Base-by-base conservation (phyloP, 2,797 vertebrate species). In the Thunnus albacares region DNA sequence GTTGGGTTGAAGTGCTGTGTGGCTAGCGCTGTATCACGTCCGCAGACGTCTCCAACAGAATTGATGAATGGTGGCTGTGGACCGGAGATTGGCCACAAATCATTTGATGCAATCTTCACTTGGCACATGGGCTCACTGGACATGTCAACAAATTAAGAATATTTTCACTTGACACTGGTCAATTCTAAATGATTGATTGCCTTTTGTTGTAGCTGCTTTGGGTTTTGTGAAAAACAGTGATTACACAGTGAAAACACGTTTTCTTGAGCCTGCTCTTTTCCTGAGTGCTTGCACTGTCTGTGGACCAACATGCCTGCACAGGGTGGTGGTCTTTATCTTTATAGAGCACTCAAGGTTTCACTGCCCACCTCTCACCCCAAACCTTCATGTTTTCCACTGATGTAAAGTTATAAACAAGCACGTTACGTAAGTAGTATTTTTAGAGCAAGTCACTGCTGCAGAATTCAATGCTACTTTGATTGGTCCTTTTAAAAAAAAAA, bases 301-400 rank as follows among this genome's bases (percentile, higher is more conserved):
- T 49, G 35, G 38, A 68, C 47, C 26, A 41, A 75, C 49, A 63
- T 24, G 70, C 64, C 70, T 60, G 58, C 68, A 56, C 61, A 69
- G 55, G 43, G 60, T 45, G 30, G 71, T 43, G 76, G 43, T 70
- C 33, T 64, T n/a, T 64, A 62, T 73, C 52, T 72, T 75, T 45
- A 45, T 6, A 56, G 47, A 68, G 62, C 30, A 33, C 30, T 38
- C 6, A 11, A 51, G 18, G 20, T 24, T 57, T 59, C 35, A 43
- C 43, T 14, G 11, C 20, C 53, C 24, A 22, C 12, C 9, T 55
- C 18, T 33, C 0, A 3, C 6, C 52, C 43, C 20, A 63, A 52
- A 65, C 64, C 35, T 51, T 85, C 77, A 75, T 10, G 35, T 71
- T 89, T 91, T 86, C 83, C 82, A 80, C 80, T 84, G 74, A 84